Evolutionary conservation across 2,113 vertebrate genomes (phyloP).

Genomic region (Percopsis transmontana): DNA sequence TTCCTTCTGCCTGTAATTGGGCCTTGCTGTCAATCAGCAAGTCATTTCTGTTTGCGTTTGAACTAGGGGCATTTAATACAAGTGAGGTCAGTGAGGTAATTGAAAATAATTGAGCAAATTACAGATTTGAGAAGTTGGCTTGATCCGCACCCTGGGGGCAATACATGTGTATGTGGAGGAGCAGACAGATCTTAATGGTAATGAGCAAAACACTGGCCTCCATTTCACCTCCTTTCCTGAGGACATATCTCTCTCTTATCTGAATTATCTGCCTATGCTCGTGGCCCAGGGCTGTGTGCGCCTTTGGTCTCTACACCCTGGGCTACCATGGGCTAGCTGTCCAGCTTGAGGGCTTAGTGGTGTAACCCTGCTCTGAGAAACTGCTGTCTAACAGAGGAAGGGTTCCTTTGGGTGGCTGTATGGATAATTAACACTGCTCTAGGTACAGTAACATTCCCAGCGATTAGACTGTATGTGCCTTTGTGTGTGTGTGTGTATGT

Average conservation of each 20-base stretch:
- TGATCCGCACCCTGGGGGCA: constrained; percentile 70
- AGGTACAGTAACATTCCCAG: too few relatives aligned
- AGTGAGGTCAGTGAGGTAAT: constrained; percentile 74
- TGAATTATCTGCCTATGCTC: constrained; percentile 67
- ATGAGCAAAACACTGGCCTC: constrained; percentile 75
- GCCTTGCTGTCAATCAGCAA: constrained; percentile 81
- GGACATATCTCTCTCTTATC: constrained; percentile 63
- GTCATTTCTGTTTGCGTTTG: constrained; percentile 75
- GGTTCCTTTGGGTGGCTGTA: constrained; percentile 29
- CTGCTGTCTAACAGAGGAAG: constrained; percentile 45
- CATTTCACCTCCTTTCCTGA: constrained; percentile 49
- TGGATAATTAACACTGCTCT: constrained; percentile 27
- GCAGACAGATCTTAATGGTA: constrained; percentile 72
- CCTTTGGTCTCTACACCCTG: constrained; percentile 49
- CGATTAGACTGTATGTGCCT: too few relatives aligned
- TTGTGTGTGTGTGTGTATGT: constrained; percentile 2
- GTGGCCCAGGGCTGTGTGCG: constrained; percentile 5
- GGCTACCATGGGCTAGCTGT: constrained; percentile 48
- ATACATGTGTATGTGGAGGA: constrained; percentile 62
- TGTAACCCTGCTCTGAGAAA: constrained; percentile 45
- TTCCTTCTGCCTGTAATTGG: constrained; percentile 71
- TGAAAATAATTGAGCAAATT: constrained; percentile 81
- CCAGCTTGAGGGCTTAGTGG: constrained; percentile 58
- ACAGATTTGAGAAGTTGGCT: constrained; percentile 73
- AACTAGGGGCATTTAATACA: constrained; percentile 72